phyloP scores from a whole-genome alignment of 2,888 invertebrate genomes.

The Agonopterix heracliana region DNA sequence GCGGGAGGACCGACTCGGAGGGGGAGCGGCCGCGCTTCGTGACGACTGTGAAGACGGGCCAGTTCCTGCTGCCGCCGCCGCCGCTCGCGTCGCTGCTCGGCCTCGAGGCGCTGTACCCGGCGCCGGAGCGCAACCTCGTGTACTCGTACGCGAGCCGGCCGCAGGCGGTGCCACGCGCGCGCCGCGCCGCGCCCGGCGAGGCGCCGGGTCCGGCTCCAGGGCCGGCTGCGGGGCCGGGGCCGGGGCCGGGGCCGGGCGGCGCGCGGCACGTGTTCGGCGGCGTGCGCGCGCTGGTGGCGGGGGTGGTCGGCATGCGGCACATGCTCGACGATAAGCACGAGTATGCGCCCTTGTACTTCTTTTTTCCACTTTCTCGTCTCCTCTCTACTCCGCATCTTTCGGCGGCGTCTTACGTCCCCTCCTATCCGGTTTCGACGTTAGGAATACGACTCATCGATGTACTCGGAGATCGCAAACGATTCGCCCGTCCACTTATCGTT shows the following conservation, averaged over 20 bases:
- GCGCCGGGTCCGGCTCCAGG: neutral
- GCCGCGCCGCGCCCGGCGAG: conserved; percentile 1
- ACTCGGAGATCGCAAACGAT: no score
- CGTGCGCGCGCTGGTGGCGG: conserved; percentile 48
- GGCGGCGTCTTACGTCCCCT: neutral
- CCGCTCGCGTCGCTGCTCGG: conserved; percentile 80
- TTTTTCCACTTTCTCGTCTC: neutral
- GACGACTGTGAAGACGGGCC: conserved; percentile 87
- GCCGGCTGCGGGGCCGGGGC: conserved; percentile 14
- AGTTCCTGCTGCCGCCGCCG: conserved; percentile 87
- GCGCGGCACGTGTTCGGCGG: conserved; percentile 26
- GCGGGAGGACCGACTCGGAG: conserved; percentile 87
- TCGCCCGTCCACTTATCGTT: no score
- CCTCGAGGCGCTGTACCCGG: conserved; percentile 58
- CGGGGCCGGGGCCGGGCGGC: conserved; percentile 49
- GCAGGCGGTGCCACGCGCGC: conserved; percentile 47
- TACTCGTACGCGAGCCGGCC: conserved; percentile 83
- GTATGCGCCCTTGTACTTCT: neutral
- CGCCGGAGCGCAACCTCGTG: conserved; percentile 54
- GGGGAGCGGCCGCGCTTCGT: conserved; percentile 87
- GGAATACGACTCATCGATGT: neutral
- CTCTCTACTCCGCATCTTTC: neutral
- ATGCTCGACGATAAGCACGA: conserved; percentile 12
- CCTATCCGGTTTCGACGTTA: neutral
- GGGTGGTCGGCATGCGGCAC: conserved; percentile 44